Percentiles rank a stretch among this genome's conserved stretches.
Conservation (phyloP, 2,113 vertebrate genomes). For the Toxotes chatareus region DNA sequence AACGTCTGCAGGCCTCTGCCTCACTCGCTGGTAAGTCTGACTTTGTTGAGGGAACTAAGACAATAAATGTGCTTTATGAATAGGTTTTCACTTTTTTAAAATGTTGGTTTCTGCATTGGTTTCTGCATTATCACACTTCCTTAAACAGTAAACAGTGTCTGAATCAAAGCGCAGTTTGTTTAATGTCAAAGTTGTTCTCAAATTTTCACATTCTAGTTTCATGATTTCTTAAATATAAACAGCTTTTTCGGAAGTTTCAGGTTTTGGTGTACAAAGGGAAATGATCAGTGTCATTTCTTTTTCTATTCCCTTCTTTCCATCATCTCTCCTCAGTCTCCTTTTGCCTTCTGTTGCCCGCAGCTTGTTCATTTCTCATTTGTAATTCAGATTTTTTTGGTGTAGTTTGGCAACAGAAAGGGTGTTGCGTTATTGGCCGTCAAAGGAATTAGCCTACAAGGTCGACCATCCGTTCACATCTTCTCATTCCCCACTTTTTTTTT, state of each 20-base stretch:
- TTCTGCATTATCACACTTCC: constrained; percentile 4
- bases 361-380: constrained; percentile 61
- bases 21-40: constrained; percentile 18
- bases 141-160: background rate
- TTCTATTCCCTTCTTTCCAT: constrained; percentile 3
- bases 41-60: constrained; percentile 26
- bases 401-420: constrained; percentile 76
- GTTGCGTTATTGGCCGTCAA: constrained; percentile 77
- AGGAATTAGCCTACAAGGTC: constrained; percentile 79
- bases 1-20: background rate
- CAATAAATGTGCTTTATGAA: constrained; percentile 1
- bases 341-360: constrained; percentile 33
- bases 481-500: constrained; percentile 67
- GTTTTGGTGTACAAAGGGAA: constrained; percentile 36
- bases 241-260: constrained; percentile 30
- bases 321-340: constrained; percentile 29
- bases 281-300: constrained; percentile 26
- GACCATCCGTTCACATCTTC: constrained; percentile 72
- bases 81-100: background rate
- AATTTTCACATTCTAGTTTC: constrained; percentile 24
- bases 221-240: background rate
- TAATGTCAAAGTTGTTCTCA: constrained; percentile 2
- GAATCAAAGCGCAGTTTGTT: background rate
- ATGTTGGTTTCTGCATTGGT: background rate
- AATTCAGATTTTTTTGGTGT: constrained; percentile 65